Evolutionary conservation across 2,888 invertebrate genomes (phyloP).

Genomic region (Leptopilina drosophilae): DNA sequence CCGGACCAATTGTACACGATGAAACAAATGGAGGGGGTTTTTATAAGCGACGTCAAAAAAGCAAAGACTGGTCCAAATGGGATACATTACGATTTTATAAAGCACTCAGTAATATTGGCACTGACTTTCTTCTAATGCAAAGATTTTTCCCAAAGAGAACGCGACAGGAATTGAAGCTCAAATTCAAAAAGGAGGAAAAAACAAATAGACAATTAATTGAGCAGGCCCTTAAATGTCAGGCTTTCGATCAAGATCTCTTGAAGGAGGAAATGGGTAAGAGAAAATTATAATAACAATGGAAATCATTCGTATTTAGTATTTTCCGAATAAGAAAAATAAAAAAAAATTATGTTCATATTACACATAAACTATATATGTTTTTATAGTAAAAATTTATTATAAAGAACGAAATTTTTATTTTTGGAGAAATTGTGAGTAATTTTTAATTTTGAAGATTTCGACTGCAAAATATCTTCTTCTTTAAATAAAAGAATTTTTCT

Average conservation of each 20-base stretch:
- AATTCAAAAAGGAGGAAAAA: constrained; percentile 95
- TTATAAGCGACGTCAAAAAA: constrained; percentile 83
- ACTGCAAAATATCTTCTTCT: too few species aligned
- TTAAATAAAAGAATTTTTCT: constrained; percentile 16
- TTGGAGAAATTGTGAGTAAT: too few species aligned
- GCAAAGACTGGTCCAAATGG: constrained; percentile 85
- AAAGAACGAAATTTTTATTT: too few species aligned
- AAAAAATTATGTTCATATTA: too few species aligned
- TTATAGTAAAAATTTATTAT: too few species aligned
- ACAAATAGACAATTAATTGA: constrained; percentile 85
- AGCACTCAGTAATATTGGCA: constrained; percentile 92
- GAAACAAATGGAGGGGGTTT: constrained; percentile 80
- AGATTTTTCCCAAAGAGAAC: constrained; percentile 88
- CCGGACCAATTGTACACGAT: constrained; percentile 83
- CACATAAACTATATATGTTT: too few species aligned
- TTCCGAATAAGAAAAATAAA: too few species aligned
- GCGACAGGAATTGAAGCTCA: constrained; percentile 90
- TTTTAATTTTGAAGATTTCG: too few species aligned
- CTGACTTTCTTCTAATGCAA: constrained; percentile 94
- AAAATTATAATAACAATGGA: neutral
- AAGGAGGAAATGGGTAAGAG: constrained; percentile 79
- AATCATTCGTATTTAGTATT: too few species aligned
- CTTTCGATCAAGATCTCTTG: constrained; percentile 83
- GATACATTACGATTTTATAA: constrained; percentile 95
- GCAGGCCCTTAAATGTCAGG: constrained; percentile 84